These are phyloP conservation scores for Anneissia japonica DNA, from an alignment of 35 echinoderm and acorn worm species.

Conservation along the genomic window DNA sequence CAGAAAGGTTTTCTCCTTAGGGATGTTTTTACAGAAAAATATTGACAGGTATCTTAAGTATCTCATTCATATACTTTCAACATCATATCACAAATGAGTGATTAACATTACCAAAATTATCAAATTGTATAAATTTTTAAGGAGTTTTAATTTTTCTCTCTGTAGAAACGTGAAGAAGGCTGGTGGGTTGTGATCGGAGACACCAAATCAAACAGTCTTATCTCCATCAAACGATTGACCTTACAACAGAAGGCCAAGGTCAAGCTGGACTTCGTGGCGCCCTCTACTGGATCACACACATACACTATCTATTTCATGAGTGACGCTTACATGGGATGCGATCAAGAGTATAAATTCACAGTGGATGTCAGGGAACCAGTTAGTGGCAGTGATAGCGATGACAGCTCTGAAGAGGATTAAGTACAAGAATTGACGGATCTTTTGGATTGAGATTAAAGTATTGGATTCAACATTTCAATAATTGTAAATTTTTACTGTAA, in stretches of 20 bases:
- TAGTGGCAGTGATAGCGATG: conserved; percentile 53
- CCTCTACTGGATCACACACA: conserved; percentile 74
- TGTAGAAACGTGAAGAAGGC: conserved; percentile 93
- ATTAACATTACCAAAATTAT: no score
- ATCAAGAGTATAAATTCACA: conserved; percentile 95
- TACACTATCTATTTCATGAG: conserved; percentile 99
- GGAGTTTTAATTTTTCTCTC: not conserved
- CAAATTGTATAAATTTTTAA: no score
- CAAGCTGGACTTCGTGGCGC: conserved; percentile 97
- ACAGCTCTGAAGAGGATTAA: conserved; percentile 37
- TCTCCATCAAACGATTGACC: conserved; percentile 96
- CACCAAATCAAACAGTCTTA: conserved; percentile 98
- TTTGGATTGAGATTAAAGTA: no score
- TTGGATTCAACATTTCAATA: no score
- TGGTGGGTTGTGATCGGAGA: conserved; percentile 99
- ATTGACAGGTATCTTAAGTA: no score
- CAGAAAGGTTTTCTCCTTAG: no score
- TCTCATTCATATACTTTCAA: no score
- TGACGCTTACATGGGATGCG: conserved; percentile 99
- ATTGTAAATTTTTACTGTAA: no score
- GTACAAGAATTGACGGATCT: no score
- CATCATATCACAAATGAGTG: no score
- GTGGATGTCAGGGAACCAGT: conserved; percentile 70
- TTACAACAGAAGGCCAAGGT: conserved; percentile 98
- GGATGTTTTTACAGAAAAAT: no score